Evolutionary conservation across 2,113 vertebrate genomes (phyloP), one percentile per base, ranked within the genome.

Genomic region (Glareola pratincola): DNA sequence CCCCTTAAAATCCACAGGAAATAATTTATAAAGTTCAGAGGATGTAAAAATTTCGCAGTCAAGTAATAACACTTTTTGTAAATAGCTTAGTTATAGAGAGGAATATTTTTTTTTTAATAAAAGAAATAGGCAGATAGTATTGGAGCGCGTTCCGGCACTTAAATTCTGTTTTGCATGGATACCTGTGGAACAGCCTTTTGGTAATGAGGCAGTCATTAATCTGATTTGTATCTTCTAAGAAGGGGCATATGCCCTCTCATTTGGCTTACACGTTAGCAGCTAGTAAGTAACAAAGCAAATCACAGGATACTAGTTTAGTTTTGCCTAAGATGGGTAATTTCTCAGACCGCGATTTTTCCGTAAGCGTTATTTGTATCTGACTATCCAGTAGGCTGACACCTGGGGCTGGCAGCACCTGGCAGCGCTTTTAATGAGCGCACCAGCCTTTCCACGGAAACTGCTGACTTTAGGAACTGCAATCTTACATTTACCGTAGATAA

Each of bases 351-450:
- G 96, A 47, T 94, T 97, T 96, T 97, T 91, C 86, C 77, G 56
- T 59, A 81, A 92, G 66, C 88, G 60, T 95, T 97, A 97, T 94
- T 98, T 97, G 89, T 91, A 94, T 86, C 87, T 97, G 86, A 84
- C 75, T 74, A 92, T 94, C 68, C 90, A 94, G 85, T 21, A 92
- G 93, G 87, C 89, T 97, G 97, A 97, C 96, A 97, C 94, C 95
- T 97, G 95, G 91, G 73, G 91, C 50, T 97, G 96, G 83, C 90
- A 97, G 94, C 96, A 97, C 96, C 97, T 98, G 97, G 87, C 84
- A 94, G 86, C 12, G 12, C 57, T 96, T 82, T 97, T 98, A 98
- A 98, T 97, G 97, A 98, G 95, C 95, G 97, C 90, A 92, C 67
- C 84, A 85, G 78, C 76, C 80, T 95, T 98, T 93, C 92, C 89